Evolutionary conservation across 2,888 invertebrate species (phyloP), one percentile per base, ranked within the genome.

Genomic region (Leptopilina drosophilae): DNA sequence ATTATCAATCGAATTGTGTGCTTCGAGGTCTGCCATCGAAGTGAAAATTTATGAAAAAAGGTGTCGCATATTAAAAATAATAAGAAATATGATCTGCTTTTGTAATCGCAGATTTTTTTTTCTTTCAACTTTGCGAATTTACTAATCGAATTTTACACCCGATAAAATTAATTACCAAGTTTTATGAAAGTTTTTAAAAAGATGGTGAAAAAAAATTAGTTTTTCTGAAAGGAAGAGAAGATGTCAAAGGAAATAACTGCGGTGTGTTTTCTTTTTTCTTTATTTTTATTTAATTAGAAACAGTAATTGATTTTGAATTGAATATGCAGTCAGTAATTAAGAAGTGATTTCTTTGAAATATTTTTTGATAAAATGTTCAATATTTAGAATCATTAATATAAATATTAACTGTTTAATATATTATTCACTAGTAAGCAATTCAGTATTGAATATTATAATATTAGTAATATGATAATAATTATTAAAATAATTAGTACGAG

Each of bases 1-100:
- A 86, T 86, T 86, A 86, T 86, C 73, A 77, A 56, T 11, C 42
- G 14, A 64, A 76, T 73, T 73, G 33, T 73, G 26, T 73, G 26
- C 33, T 73, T 53, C 33, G 53, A 8, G 49, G 49, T 56, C 33
- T 73, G 33, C n/a, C 56, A 73, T 73, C 53, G 56, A n/a, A 73
- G 8, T 53, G n/a, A 9, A 9, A 49, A 33, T 15, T 20, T 9
- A 14, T 53, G 53, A 53, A 73, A 73, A 42, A 20, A 56, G 69
- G 69, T 33, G 53, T 53, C 33, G 53, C 69, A 56, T 14, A 56
- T 73, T 56, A 33, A 56, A 33, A 53, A 56, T 56, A 56, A 73
- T 69, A 73, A 73, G 53, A 73, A 33, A 73, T 49, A 15, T 9
- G 53, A 53, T 56, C n/a, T 5, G 7, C 14, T 15, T 14, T 59